phyloP scores from a whole-genome alignment of 2,888 invertebrate genomes.

The Pseudoips prasinana region DNA sequence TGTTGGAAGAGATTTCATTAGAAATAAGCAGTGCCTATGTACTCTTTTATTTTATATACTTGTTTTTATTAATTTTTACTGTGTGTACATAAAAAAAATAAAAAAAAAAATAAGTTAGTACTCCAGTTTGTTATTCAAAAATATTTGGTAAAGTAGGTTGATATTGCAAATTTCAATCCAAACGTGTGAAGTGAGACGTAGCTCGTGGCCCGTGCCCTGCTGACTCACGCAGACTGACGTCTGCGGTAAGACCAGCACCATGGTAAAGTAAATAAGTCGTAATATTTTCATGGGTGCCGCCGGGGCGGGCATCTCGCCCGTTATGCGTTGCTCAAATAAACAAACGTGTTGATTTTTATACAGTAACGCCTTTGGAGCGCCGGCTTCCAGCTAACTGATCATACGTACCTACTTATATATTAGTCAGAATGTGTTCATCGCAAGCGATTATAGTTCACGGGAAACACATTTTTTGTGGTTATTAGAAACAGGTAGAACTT shows the following conservation, averaged over 20 bases:
- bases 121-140: constrained; percentile 14
- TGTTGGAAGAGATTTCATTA: too few relatives aligned
- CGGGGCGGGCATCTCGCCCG: constrained; percentile 62
- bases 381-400: constrained; percentile 52
- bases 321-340: constrained; percentile 73
- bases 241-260: constrained; percentile 63
- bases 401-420: constrained; percentile 17
- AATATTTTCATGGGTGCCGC: constrained; percentile 76
- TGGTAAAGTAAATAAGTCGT: constrained; percentile 76
- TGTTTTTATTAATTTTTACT: too few relatives aligned
- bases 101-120: too few relatives aligned
- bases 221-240: constrained; percentile 62
- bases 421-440: constrained; percentile 23
- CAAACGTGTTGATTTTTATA: constrained; percentile 76
- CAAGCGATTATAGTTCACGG: constrained; percentile 14
- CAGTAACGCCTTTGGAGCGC: constrained; percentile 58
- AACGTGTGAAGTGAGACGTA: constrained; percentile 35
- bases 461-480: constrained; percentile 11
- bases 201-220: constrained; percentile 42
- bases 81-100: too few relatives aligned
- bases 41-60: too few relatives aligned
- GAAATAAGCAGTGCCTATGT: too few relatives aligned
- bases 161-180: constrained; percentile 24
- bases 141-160: constrained; percentile 10
- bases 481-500: constrained; percentile 1